Evolutionary conservation across 1,140 invertebrate genomes (phyloP), one percentile per base, ranked within the genome.

Genomic region (Drosophila jambulina): DNA sequence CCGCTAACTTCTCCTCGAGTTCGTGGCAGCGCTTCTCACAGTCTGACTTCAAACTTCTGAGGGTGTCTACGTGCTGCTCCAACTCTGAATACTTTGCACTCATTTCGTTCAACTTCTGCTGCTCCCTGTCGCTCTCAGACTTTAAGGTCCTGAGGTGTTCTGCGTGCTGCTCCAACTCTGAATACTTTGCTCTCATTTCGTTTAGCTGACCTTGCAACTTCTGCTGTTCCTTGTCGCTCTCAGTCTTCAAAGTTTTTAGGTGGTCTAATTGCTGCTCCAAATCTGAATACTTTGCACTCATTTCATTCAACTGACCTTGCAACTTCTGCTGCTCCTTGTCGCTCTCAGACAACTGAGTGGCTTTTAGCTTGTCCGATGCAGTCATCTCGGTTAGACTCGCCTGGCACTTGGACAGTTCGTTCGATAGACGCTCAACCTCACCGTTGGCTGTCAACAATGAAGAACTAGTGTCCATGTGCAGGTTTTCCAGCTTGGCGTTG

Each of bases 401-500:
- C 32, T 23, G 6, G 34, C 36, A 59, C 9, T 19, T 21, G 6
- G 10, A 6, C 10, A 59, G 10, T 17, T 36, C 25, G 12, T 4
- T 8, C 1, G n/a, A 9, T 2, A 46, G 17, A 21, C 32, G n/a
- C 9, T 63, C 25, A 4, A 46, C 15, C 21, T 70, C 25, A 0
- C 1, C 32, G 9, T 34, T 19, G 12, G 7, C 17, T 1, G 19
- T 7, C 0, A 15, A 17, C 12, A 42, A 10, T 1, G 23, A 27
- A 2, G 32, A 10, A 6, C 29, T 34, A n/a, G 75, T 13, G 3
- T 64, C 60, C 6, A 36, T 13, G 5, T 71, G 27, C 13, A 34
- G 25, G 9, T 9, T 38, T 32, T 80, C 53, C 15, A 78, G 40
- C 17, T 63, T 48, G 9, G 36, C 8, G 25, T 80, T 68, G 17